Conservation (phyloP, 2,797 vertebrate genomes). For the Rhinogobio ventralis region DNA sequence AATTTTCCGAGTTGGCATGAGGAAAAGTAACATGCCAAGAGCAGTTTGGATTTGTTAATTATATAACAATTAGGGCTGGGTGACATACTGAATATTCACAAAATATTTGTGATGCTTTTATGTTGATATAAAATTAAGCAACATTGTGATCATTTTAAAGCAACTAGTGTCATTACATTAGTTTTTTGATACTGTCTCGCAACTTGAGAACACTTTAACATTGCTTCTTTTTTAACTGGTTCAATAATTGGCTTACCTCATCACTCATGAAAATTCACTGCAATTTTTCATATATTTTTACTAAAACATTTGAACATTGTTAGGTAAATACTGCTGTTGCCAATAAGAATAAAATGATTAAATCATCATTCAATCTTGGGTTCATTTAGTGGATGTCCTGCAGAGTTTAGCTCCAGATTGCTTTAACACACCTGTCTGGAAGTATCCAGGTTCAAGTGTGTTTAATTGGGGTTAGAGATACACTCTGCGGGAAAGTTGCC, state of each 20-base stretch:
- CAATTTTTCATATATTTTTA: background rate
- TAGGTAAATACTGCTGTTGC: background rate
- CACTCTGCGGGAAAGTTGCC: background rate
- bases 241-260: background rate
- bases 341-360: background rate
- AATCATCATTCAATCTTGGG: background rate
- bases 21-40: slow-evolving; percentile 9
- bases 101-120: background rate
- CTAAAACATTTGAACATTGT: background rate
- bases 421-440: background rate
- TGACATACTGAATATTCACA: background rate
- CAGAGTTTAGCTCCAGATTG: background rate
- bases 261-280: background rate
- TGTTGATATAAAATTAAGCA: background rate
- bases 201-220: background rate
- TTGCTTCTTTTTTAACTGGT: background rate
- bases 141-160: background rate
- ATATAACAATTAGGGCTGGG: slow-evolving; percentile 2
- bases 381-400: no score
- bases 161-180: background rate
- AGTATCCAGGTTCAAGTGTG: background rate
- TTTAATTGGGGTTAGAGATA: background rate
- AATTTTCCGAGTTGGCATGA: slow-evolving; percentile 1
- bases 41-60: background rate
- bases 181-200: background rate